Conservation (phyloP, 2,113 vertebrate genomes). For the Oreotragus oreotragus region DNA sequence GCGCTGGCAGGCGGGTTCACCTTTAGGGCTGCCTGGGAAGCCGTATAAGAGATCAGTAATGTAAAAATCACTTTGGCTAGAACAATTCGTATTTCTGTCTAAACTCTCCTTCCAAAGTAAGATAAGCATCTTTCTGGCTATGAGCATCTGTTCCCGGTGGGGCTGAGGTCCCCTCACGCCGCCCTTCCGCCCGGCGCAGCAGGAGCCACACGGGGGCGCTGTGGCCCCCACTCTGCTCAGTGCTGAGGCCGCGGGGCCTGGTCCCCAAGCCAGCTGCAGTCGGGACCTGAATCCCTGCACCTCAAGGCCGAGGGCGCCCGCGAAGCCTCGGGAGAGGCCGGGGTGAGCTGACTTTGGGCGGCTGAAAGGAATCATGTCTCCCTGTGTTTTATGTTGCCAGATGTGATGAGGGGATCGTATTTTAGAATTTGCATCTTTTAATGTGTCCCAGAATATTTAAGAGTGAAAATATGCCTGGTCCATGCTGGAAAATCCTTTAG, state of each 20-base stretch:
- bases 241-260: not conserved
- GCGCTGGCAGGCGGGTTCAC: not conserved
- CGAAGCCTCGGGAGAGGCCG: fast-evolving
- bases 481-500: not conserved
- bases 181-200: fast-evolving
- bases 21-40: not conserved
- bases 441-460: not conserved
- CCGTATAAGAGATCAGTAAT: not conserved
- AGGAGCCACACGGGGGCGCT: not conserved
- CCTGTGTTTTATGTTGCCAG: not conserved
- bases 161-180: not conserved
- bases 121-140: not conserved
- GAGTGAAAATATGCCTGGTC: not conserved
- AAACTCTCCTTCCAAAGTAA: not conserved
- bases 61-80: not conserved
- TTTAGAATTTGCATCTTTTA: not conserved
- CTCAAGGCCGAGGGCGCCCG: fast-evolving
- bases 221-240: not conserved
- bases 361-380: not conserved
- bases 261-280: not conserved
- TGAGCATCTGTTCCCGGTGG: not conserved
- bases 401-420: not conserved
- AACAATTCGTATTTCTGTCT: not conserved
- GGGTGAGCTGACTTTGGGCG: not conserved
- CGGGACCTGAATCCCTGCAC: fast-evolving